phyloP scores from a whole-genome alignment of 2,113 vertebrate species.

The Choloepus hoffmanni region DNA sequence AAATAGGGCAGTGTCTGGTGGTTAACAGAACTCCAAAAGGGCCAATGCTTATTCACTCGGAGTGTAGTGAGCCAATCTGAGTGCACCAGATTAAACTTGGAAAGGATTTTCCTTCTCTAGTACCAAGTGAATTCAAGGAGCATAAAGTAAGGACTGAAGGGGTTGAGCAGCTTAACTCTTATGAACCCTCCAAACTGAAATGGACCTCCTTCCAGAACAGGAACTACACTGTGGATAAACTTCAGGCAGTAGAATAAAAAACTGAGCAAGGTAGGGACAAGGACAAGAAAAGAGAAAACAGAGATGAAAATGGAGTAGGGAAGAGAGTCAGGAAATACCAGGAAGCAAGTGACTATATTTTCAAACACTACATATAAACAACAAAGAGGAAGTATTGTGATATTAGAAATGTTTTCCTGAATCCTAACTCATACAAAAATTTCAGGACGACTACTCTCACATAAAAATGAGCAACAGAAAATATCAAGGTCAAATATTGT shows the following conservation, averaged over 20 bases:
- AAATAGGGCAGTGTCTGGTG: neutral
- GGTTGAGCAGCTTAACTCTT: neutral
- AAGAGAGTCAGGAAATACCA: constrained; percentile 2
- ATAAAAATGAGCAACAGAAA: neutral
- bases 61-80: neutral
- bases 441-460: neutral
- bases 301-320: neutral
- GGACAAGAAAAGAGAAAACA: neutral
- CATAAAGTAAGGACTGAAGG: neutral
- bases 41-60: neutral
- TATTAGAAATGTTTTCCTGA: neutral
- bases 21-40: neutral
- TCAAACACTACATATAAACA: neutral
- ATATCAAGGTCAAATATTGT: neutral
- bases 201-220: neutral
- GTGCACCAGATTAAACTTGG: neutral
- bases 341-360: neutral
- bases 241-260: neutral
- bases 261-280: neutral
- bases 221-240: neutral
- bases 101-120: neutral
- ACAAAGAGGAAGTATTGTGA: neutral
- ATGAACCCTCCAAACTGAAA: constrained; percentile 2
- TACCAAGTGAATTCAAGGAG: neutral
- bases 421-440: neutral